Base-by-base conservation (phyloP, 64 coral and sea anemone species). In the Stichodactyla helianthus region DNA sequence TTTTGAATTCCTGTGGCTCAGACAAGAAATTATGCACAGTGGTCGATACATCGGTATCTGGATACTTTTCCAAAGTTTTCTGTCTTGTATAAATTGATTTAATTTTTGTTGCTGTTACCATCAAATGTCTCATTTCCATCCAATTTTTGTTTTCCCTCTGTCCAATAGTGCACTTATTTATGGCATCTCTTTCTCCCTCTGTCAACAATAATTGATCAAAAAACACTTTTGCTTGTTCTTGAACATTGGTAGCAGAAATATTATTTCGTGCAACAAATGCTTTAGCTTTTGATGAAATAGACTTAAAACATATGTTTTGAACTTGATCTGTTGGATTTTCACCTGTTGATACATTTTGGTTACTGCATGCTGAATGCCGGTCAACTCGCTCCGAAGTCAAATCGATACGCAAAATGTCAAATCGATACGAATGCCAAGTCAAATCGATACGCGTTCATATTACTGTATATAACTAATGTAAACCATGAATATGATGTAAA, bases 21-120 rank as follows among this genome's bases (percentile, higher is more conserved):
- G 31, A 35, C 5, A 71, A 71, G 51, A 90, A 59, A 61, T 77
- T 90, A 78, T 55, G 63, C 55, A 90, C 71, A 54, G 83, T 90
- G 25, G 50, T 70, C 28, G n/a, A 79, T 79, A 90, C 68, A 85
- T 90, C 82, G 77, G 89, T 90, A 18, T 85, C 28, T 76, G 82
- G 51, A 54, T 90, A 77, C 84, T 90, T 85, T 79, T 90, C 82
- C n/a, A 85, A 55, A 79, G 71, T 85, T 85, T 85, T 85, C 74
- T 90, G 83, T 85, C 82, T 85, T 59, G 89, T 90, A 60, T 90
- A 90, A 27, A 86, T 62, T 71, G 28, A 19, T 74, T 86, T 93
- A 52, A 88, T 89, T 86, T 58, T 89, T 86, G 57, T 89, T 28
- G 28, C 76, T 1, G 31, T 35, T 35, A 35, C 31, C 31, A 35